phyloP scores from a whole-genome alignment of 1,140 invertebrate species.

The Pseudomyrmex concolor region DNA sequence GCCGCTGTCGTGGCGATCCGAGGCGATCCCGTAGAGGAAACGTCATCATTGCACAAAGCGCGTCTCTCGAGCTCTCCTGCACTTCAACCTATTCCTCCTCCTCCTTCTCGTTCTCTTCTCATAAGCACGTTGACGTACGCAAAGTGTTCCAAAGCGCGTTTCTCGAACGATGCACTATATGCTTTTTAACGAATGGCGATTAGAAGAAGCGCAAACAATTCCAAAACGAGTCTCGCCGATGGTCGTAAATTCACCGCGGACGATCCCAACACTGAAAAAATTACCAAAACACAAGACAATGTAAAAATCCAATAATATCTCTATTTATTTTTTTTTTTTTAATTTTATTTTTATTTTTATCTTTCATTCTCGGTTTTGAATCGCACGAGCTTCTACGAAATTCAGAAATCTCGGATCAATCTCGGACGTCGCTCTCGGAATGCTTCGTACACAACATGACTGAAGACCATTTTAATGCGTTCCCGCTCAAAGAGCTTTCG shows the following conservation, averaged over 20 bases:
- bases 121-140: slow-evolving; percentile 80
- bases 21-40: slow-evolving; percentile 57
- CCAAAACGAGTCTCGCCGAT: slow-evolving; percentile 67
- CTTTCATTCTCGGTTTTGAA: not conserved
- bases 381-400: not conserved
- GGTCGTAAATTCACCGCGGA: slow-evolving; percentile 61
- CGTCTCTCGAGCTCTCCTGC: slow-evolving; percentile 43
- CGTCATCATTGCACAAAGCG: slow-evolving; percentile 63
- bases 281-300: slow-evolving; percentile 15
- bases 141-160: slow-evolving; percentile 79
- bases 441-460: not conserved
- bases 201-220: slow-evolving; percentile 73
- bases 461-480: not conserved
- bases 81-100: not conserved
- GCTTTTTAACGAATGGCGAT: slow-evolving; percentile 74
- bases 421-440: not conserved
- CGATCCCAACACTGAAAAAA: slow-evolving; percentile 75
- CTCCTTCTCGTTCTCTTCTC: slow-evolving; percentile 41
- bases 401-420: slow-evolving; percentile 22
- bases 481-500: not conserved
- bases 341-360: not conserved
- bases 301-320: not conserved
- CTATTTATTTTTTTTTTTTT: not conserved
- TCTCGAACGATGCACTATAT: slow-evolving; percentile 73
- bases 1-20: slow-evolving; percentile 46